These are phyloP conservation scores for Dasyornis broadbenti DNA, from an alignment of 2,113 vertebrate genomes.

Conservation along the genomic window DNA sequence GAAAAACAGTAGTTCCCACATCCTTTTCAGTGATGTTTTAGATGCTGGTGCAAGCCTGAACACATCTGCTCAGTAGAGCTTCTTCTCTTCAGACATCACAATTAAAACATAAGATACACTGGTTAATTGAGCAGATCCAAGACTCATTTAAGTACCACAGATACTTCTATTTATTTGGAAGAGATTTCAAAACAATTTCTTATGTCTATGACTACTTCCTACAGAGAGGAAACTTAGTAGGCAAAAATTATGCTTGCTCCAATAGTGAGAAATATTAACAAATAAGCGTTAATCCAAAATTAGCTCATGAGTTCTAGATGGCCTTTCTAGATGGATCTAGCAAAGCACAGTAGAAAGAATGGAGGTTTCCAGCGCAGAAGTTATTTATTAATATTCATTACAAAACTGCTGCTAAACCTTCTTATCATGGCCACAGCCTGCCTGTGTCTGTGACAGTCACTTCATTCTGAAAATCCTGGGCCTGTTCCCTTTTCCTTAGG, in stretches of 20 bases:
- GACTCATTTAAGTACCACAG: not conserved
- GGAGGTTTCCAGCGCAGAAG: not conserved
- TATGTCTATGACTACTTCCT: not conserved
- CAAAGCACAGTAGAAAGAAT: not conserved
- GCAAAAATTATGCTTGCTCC: not conserved
- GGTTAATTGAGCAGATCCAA: not conserved
- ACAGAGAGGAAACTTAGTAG: not conserved
- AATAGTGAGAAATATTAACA: not conserved
- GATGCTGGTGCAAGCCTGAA: not conserved
- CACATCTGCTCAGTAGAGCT: not conserved
- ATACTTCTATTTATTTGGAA: not conserved
- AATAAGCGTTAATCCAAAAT: not conserved
- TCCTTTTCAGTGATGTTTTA: not conserved
- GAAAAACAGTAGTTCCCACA: not conserved
- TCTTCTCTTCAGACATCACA: not conserved
- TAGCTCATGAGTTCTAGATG: not conserved
- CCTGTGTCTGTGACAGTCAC: not conserved
- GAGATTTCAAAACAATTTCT: not conserved
- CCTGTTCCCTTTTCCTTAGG: not conserved
- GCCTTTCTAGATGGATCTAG: not conserved
- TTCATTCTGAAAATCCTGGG: not conserved
- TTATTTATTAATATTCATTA: not conserved
- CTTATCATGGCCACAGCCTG: not conserved
- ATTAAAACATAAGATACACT: not conserved
- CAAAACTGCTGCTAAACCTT: not conserved